Percentiles rank a stretch among this genome's conserved stretches.
These are phyloP conservation scores for Menidia menidia DNA, from an alignment of 2,797 vertebrate species.

Conservation along the genomic window DNA sequence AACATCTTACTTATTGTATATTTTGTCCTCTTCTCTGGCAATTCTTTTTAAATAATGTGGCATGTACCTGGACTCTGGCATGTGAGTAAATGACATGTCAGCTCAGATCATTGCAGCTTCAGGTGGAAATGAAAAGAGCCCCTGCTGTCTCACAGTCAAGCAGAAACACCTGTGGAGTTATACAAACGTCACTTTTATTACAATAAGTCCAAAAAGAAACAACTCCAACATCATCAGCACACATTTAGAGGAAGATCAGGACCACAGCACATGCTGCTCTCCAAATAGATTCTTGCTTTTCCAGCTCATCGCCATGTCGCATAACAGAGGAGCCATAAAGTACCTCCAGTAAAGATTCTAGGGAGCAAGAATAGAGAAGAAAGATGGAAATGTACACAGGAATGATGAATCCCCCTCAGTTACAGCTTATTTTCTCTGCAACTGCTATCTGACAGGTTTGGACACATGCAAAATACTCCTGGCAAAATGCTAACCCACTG, in stretches of 20 bases:
- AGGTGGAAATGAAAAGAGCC: too few species aligned
- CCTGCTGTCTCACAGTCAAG: background rate
- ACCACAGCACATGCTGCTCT: constrained; percentile 41
- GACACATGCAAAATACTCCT: too few species aligned
- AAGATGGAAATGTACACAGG: background rate
- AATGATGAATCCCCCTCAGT: background rate
- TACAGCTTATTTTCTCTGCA: too few species aligned
- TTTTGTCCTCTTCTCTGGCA: too few species aligned
- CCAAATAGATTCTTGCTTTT: constrained; percentile 4
- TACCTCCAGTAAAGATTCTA: background rate
- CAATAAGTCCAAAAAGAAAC: constrained; percentile 28
- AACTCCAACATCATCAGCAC: constrained; percentile 29
- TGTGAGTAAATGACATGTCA: too few species aligned
- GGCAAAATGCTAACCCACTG: too few species aligned
- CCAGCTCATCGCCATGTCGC: constrained; percentile 1
- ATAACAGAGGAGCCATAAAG: background rate
- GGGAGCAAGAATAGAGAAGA: background rate
- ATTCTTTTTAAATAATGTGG: too few species aligned
- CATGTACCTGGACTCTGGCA: too few species aligned
- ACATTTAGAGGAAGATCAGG: constrained; percentile 74
- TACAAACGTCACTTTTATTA: constrained; percentile 66
- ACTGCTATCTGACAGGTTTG: too few species aligned
- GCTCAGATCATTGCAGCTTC: too few species aligned
- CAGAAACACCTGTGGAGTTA: background rate
- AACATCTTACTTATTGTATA: too few species aligned